Evolutionary conservation across 2,888 invertebrate genomes (phyloP).

Genomic region (Athalia cordata): DNA sequence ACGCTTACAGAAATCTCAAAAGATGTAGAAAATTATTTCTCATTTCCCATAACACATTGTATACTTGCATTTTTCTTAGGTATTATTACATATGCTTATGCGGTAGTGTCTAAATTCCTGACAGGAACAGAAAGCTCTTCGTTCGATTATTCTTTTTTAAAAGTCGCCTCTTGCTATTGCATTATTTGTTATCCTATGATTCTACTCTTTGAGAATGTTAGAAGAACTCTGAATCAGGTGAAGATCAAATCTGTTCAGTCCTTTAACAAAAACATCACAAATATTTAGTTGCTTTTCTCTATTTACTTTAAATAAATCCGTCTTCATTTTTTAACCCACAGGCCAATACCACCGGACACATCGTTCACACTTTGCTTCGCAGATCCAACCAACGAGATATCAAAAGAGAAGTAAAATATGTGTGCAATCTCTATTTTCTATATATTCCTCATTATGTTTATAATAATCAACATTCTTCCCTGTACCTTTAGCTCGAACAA

Average conservation of each 20-base stretch:
- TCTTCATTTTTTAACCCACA: not conserved
- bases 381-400: not conserved
- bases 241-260: no score
- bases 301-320: not conserved
- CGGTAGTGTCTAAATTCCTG: no score
- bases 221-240: no score
- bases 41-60: not conserved
- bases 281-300: not conserved
- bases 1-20: not conserved
- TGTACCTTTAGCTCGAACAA: not conserved
- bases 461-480: not conserved
- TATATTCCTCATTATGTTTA: not conserved
- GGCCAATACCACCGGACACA: not conserved
- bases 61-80: not conserved
- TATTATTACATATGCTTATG: constrained; percentile 1
- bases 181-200: no score
- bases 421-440: not conserved
- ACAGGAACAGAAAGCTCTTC: no score
- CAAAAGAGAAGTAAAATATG: not conserved
- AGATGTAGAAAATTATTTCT: constrained; percentile 19
- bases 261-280: no score
- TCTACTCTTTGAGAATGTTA: no score
- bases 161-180: no score
- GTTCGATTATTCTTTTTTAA: no score
- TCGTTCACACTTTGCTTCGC: not conserved